Base-by-base conservation (phyloP, 2,888 invertebrate species). In the Drosophila kambysellisi region DNA sequence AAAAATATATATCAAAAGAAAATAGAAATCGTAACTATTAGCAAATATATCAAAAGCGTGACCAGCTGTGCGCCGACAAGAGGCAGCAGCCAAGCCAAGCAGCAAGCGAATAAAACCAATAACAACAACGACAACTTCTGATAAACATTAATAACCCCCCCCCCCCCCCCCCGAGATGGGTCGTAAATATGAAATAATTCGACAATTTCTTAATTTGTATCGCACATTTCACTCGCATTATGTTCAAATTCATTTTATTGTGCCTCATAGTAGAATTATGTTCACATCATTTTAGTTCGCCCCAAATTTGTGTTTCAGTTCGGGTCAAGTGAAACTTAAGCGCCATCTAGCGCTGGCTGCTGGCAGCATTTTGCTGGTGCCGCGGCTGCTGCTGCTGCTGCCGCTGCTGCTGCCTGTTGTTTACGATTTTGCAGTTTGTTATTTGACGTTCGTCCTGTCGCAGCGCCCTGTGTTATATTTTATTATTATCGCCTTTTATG, bases 401-500 rank as follows among this genome's bases (percentile, higher is more conserved):
- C 17, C 9, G 41, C 9, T 7, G 3, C 35, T 20, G 20, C 53
- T 35, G 35, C 35, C n/a, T n/a, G 83, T 81, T 89, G 75, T 86
- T 86, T 87, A 87, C 90, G 86, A 81, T 89, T 89, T 84, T 89
- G 82, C 85, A 89, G 89, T 88, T 88, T 89, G 82, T 89, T 87
- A 89, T 89, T 82, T 87, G 79, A 74, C 67, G 65, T 53, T 66
- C 58, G 70, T 63, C 51, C 67, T 51, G 52, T 46, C 57, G 62
- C 43, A 46, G 56, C 61, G 65, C 72, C 61, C 77, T 73, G 74
- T 79, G 79, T 67, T 62, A 83, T 89, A 88, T 91, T 91, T 89
- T 89, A 89, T 90, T 89, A 88, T 89, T 91, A 89, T 90, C 83
- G 89, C 79, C 76, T 79, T 88, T 88, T 87, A 89, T 87, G 88